Percentiles rank a stretch among this genome's conserved stretches.
Evolutionary conservation across 2,797 vertebrate species (phyloP).

Genomic region (Takifugu rubripes): DNA sequence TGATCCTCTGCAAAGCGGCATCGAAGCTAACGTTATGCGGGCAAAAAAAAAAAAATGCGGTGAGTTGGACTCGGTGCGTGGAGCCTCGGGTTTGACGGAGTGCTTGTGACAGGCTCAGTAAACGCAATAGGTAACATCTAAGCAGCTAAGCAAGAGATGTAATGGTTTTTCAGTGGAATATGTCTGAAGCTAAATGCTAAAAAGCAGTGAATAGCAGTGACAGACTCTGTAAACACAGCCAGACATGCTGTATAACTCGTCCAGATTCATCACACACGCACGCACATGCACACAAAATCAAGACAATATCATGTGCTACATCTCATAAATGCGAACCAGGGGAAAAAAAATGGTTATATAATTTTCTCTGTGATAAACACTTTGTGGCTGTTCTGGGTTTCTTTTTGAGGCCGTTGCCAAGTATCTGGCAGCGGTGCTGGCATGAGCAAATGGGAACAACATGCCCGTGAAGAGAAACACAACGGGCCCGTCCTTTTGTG

Average conservation of each 20-base stretch:
- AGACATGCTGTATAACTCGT: conserved; percentile 49
- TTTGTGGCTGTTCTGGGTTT: conserved; percentile 73
- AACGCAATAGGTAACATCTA: conserved; percentile 58
- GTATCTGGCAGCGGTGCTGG: conserved; percentile 60
- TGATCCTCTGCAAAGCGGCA: conserved; percentile 21
- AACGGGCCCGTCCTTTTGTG: conserved; percentile 43
- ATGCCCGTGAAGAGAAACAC: conserved; percentile 31
- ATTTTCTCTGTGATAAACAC: conserved; percentile 67
- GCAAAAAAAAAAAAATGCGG: conserved; percentile 18
- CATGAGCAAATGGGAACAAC: conserved; percentile 65
- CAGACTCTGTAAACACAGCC: conserved; percentile 63
- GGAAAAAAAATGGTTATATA: conserved; percentile 53
- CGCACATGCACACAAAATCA: conserved; percentile 21
- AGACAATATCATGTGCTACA: conserved; percentile 72
- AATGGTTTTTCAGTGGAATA: conserved; percentile 55
- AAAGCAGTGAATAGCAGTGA: conserved; percentile 63
- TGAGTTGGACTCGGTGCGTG: conserved; percentile 41
- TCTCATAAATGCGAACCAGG: conserved; percentile 66
- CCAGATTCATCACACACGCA: conserved; percentile 37
- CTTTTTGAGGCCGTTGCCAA: conserved; percentile 57
- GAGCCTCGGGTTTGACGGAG: conserved; percentile 45
- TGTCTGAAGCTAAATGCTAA: conserved; percentile 63
- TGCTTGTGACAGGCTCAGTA: conserved; percentile 62
- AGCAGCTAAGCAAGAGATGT: conserved; percentile 56
- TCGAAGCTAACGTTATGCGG: conserved; percentile 30